These are phyloP conservation scores for Drosophila fungiperda DNA, from an alignment of 2,888 invertebrate species.

Conservation along the genomic window DNA sequence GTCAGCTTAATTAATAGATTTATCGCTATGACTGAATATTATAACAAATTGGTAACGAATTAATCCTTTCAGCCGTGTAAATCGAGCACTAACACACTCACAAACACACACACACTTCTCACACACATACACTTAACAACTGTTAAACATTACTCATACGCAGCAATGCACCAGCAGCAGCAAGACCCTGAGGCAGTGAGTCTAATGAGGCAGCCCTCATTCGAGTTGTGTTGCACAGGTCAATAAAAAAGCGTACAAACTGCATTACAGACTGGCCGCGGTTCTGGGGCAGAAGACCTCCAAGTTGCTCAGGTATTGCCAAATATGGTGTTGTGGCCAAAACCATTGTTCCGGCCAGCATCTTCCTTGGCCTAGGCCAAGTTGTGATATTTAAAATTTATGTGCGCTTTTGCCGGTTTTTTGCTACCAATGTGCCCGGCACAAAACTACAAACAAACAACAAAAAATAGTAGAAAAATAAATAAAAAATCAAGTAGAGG, in stretches of 20 bases:
- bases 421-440: slow-evolving; percentile 43
- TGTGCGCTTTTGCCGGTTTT: slow-evolving; percentile 63
- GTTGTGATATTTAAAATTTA: slow-evolving; percentile 75
- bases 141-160: slow-evolving; percentile 68
- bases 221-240: slow-evolving; percentile 46
- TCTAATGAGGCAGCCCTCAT: slow-evolving; percentile 42
- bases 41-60: slow-evolving; percentile 84
- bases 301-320: slow-evolving; percentile 42
- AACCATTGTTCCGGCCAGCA: slow-evolving; percentile 61
- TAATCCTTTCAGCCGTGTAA: slow-evolving; percentile 84
- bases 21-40: slow-evolving; percentile 82
- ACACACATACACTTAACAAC: slow-evolving; percentile 9
- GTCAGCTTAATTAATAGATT: slow-evolving; percentile 84
- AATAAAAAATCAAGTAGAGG: background rate
- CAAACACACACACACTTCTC: background rate
- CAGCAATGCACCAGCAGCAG: slow-evolving; percentile 50
- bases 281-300: slow-evolving; percentile 16
- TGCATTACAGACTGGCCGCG: slow-evolving; percentile 59
- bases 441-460: slow-evolving; percentile 26
- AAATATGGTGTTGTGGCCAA: slow-evolving; percentile 61
- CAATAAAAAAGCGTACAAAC: slow-evolving; percentile 81
- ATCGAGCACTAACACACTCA: slow-evolving; percentile 42
- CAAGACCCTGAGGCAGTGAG: slow-evolving; percentile 1
- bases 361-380: slow-evolving; percentile 47
- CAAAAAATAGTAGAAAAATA: slow-evolving; percentile 9